phyloP scores from a whole-genome alignment of 2,888 invertebrate genomes.

The Erebia aethiops region DNA sequence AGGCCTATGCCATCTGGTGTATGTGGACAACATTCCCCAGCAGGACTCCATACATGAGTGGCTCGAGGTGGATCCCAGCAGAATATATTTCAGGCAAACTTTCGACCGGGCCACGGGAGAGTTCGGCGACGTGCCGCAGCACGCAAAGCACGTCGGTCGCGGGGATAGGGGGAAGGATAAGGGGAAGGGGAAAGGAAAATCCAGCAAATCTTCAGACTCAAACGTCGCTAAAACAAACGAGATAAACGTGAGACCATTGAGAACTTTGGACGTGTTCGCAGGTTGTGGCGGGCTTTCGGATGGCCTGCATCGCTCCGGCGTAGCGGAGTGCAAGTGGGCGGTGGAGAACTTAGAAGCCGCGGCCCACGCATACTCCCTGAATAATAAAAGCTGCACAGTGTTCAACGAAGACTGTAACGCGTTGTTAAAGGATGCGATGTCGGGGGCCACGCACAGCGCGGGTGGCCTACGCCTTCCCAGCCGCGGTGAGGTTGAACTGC shows the following conservation, averaged over 20 bases:
- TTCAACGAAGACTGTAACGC: slow-evolving; percentile 93
- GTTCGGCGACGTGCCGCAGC: slow-evolving; percentile 84
- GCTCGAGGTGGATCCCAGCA: slow-evolving; percentile 84
- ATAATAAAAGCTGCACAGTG: slow-evolving; percentile 88
- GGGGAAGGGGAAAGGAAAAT: slow-evolving; percentile 87
- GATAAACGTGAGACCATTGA: slow-evolving; percentile 76
- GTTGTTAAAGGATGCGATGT: slow-evolving; percentile 86
- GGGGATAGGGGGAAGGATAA: slow-evolving; percentile 85
- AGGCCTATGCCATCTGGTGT: slow-evolving; percentile 87
- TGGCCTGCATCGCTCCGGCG: slow-evolving; percentile 87
- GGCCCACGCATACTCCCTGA: slow-evolving; percentile 90
- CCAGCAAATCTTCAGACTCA: slow-evolving; percentile 61
- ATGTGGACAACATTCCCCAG: slow-evolving; percentile 84
- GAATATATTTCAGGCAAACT: slow-evolving; percentile 89
- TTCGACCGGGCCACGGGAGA: slow-evolving; percentile 83
- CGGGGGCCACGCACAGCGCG: slow-evolving; percentile 78
- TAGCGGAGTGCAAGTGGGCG: slow-evolving; percentile 90
- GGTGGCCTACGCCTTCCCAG: slow-evolving; percentile 85
- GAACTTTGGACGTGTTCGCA: slow-evolving; percentile 91
- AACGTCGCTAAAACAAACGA: slow-evolving; percentile 52
- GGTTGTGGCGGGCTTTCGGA: slow-evolving; percentile 93
- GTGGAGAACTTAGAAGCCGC: slow-evolving; percentile 90
- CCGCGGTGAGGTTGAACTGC: slow-evolving; percentile 91
- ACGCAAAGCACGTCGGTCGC: slow-evolving; percentile 83
- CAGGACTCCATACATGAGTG: slow-evolving; percentile 81